Percentiles rank a stretch among this genome's conserved stretches.
phyloP scores from a whole-genome alignment of 2,797 vertebrate species.

The Mionectes olivaceus region DNA sequence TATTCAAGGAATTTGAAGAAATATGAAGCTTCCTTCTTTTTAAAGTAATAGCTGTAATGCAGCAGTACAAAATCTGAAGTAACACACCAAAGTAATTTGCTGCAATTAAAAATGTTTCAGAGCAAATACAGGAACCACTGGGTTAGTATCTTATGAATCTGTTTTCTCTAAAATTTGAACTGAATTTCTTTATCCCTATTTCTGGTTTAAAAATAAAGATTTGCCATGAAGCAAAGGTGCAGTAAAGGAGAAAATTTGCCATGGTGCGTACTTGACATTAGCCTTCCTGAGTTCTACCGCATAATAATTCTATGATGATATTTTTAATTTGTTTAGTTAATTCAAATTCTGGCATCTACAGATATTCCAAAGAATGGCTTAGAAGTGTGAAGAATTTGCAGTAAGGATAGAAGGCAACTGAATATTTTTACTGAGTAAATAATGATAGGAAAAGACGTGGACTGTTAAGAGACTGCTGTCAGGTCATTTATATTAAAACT shows the following conservation, averaged over 20 bases:
- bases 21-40: not conserved
- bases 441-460: not conserved
- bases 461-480: not conserved
- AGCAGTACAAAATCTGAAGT: not conserved
- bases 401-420: not conserved
- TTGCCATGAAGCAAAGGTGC: not conserved
- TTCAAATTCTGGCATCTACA: conserved; percentile 9
- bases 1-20: not conserved
- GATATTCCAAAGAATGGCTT: not conserved
- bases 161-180: not conserved
- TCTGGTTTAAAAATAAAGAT: not conserved
- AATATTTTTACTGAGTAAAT: not conserved
- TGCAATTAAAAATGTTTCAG: not conserved
- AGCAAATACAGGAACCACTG: not conserved
- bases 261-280: not conserved
- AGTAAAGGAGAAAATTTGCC: not conserved
- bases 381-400: not conserved
- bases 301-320: not conserved
- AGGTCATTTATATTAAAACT: not conserved
- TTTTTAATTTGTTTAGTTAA: not conserved
- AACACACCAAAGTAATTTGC: not conserved
- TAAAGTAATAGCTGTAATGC: not conserved
- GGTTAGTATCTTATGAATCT: not conserved
- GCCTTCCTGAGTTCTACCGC: not conserved
- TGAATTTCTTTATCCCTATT: not conserved